These are phyloP conservation scores for Avahi laniger DNA, from an alignment of 2,797 vertebrate genomes.

Conservation along the genomic window DNA sequence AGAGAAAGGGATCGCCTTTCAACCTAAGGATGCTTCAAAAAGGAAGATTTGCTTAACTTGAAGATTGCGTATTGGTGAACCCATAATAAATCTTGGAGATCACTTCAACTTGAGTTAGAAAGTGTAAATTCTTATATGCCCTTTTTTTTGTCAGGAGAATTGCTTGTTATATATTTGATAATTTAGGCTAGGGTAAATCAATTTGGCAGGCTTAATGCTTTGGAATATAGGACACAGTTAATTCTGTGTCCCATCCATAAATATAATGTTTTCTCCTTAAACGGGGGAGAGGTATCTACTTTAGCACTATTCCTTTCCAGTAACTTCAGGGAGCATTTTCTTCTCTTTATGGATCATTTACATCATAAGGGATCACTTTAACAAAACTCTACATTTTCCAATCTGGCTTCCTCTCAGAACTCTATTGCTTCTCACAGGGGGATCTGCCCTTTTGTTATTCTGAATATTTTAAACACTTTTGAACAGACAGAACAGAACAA, in stretches of 20 bases:
- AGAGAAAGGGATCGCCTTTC: not conserved
- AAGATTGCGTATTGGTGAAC: not conserved
- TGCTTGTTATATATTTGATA: constrained; percentile 15
- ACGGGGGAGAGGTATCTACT: not conserved
- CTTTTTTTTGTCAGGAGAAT: not conserved
- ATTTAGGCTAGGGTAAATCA: not conserved
- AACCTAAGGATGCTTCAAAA: not conserved
- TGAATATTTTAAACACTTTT: constrained; percentile 59
- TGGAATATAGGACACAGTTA: not conserved
- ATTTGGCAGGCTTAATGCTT: not conserved
- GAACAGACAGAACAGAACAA: not conserved
- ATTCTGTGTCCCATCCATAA: not conserved
- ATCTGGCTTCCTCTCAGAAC: constrained; percentile 21
- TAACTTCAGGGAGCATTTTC: not conserved
- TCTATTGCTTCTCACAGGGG: not conserved
- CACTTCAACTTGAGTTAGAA: constrained; percentile 1
- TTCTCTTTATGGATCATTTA: constrained; percentile 51
- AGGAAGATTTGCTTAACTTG: not conserved
- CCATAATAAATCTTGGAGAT: not conserved
- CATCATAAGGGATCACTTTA: constrained; percentile 46
- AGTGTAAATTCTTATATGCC: not conserved
- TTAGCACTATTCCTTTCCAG: constrained; percentile 6
- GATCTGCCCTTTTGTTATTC: constrained; percentile 17
- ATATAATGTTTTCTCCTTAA: not conserved
- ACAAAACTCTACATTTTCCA: constrained; percentile 51